phyloP scores from a whole-genome alignment of 2,113 vertebrate species.

The Poeciliopsis prolifica region DNA sequence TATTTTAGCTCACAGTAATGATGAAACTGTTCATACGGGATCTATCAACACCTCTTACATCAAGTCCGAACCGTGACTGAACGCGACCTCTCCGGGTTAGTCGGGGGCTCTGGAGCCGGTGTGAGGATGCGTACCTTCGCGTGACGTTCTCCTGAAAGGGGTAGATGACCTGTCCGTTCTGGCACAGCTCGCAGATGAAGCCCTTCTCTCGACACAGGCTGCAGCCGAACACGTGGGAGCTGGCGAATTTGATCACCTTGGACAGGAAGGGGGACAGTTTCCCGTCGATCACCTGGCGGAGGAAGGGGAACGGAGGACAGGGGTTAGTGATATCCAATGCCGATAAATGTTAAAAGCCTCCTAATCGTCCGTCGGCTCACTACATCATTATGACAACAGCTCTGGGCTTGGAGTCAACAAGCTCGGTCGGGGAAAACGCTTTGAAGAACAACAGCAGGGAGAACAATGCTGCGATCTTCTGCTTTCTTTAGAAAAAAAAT shows the following conservation, averaged over 20 bases:
- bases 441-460: neutral
- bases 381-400: neutral
- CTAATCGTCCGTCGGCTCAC: neutral
- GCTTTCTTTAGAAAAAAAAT: neutral
- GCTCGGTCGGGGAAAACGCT: neutral
- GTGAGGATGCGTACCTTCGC: conserved; percentile 83
- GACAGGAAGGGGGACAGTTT: conserved; percentile 95
- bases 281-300: conserved; percentile 92
- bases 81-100: neutral
- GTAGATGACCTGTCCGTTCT: conserved; percentile 94
- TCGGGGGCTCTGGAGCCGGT: too few species aligned
- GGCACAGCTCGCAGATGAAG: conserved; percentile 98
- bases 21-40: neutral
- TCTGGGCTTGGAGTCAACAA: neutral
- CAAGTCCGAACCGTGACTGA: neutral
- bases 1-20: neutral
- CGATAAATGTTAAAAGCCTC: neutral
- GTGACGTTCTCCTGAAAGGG: conserved; percentile 96
- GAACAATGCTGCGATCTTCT: neutral
- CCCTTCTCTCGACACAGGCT: conserved; percentile 97
- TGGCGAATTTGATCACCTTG: conserved; percentile 98
- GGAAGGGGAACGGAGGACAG: neutral
- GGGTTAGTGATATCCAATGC: neutral
- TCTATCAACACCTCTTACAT: neutral
- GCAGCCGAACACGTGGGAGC: conserved; percentile 95